phyloP scores from a whole-genome alignment of 1,140 invertebrate genomes.

The Drosophila prosaltans region DNA sequence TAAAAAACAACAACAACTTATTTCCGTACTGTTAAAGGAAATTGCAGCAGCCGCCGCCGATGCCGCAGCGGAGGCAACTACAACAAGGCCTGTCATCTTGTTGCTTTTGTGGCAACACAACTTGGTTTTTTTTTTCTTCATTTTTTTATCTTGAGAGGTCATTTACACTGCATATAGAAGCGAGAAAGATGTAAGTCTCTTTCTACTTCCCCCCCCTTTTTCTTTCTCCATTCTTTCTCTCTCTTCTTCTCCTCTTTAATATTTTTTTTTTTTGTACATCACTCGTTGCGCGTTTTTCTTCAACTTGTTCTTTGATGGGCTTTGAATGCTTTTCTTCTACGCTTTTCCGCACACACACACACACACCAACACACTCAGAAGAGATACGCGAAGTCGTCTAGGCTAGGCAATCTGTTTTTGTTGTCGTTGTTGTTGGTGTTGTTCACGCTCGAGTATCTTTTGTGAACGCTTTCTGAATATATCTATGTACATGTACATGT shows the following conservation, averaged over 20 bases:
- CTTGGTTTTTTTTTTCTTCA: slow-evolving; percentile 53
- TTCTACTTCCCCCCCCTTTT: slow-evolving; percentile 15
- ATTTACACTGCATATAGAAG: slow-evolving; percentile 67
- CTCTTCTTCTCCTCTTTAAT: too few relatives aligned
- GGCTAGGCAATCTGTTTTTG: slow-evolving; percentile 65
- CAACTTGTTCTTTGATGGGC: slow-evolving; percentile 60
- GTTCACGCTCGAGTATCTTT: slow-evolving; percentile 56
- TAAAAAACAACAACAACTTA: slow-evolving; percentile 29
- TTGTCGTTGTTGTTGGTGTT: slow-evolving; percentile 47
- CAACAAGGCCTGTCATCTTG: slow-evolving; percentile 53
- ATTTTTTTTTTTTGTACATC: slow-evolving; percentile 22
- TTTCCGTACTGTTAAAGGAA: slow-evolving; percentile 64
- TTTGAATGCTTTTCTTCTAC: slow-evolving; percentile 53
- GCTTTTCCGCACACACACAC: slow-evolving; percentile 41
- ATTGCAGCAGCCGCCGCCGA: slow-evolving; percentile 41
- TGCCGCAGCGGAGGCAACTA: slow-evolving; percentile 29
- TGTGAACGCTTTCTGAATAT: slow-evolving; percentile 57
- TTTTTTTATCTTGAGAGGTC: slow-evolving; percentile 74
- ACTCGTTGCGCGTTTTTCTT: slow-evolving; percentile 46
- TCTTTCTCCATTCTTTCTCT: slow-evolving; percentile 1
- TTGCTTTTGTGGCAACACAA: slow-evolving; percentile 64
- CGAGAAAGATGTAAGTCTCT: slow-evolving; percentile 34
- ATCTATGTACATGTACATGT: slow-evolving; percentile 13
- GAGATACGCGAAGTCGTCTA: slow-evolving; percentile 28
- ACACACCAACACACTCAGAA: slow-evolving; percentile 26